Evolutionary conservation across 2,888 invertebrate species (phyloP), one percentile per base, ranked within the genome.

Genomic region (Eulithis prunata): DNA sequence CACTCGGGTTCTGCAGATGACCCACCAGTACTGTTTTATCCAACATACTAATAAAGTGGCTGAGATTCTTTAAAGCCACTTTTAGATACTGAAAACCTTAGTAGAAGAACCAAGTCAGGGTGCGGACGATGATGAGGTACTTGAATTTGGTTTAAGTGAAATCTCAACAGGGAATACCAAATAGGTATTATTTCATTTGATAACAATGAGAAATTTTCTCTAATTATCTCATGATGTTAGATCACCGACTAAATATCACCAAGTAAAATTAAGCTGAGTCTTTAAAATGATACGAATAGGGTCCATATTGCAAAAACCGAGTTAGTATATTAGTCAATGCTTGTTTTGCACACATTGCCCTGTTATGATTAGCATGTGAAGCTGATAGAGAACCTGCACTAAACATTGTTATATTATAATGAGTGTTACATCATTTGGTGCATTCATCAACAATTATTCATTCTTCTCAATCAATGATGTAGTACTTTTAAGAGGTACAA

Each of bases 341-440:
- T 69, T 71, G 73, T 71, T 85, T 81, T 78, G 68, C 76, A 75
- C 75, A 76, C 73, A 76, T 71, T 66, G 65, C 72, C 68, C 64
- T 84, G 82, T 84, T 85, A 80, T 79, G 80, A 81, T 82, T 78
- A 78, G 68, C 78, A 78, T 80, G 80, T 76, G 82, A 80, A 78
- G 72, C 75, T 80, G 79, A 66, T 77, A 76, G 71, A 72, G 69
- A 71, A 70, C 45, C 74, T 75, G 76, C 72, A 80, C 74, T 78
- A 77, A 77, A 77, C 73, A 85, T 84, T 85, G 83, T 85, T 80
- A 72, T 64, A 75, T 63, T 59, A 76, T 74, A 75, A 77, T 72
- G 75, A 79, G 75, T 66, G 76, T 82, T 79, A 78, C 79, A 82
- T 73, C 70, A 71, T 57, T 69, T 52, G 62, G 47, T 49, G 51